phyloP scores from a whole-genome alignment of 2,888 invertebrate genomes.

The Drosophila limbata region DNA sequence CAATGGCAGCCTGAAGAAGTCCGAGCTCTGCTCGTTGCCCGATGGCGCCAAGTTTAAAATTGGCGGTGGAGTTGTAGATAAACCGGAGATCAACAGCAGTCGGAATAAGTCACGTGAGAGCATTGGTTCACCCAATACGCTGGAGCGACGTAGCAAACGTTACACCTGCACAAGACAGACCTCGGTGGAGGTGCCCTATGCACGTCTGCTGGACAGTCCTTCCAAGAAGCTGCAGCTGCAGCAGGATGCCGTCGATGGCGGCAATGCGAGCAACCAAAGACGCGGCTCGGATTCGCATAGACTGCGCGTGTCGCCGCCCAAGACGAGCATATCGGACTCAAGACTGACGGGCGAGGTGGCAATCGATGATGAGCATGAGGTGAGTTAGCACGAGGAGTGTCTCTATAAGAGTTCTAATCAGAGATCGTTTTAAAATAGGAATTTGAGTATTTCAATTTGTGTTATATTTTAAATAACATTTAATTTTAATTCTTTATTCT shows the following conservation, averaged over 20 bases:
- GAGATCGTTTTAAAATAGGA: too few relatives aligned
- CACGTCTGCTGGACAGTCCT: conserved; percentile 90
- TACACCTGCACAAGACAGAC: conserved; percentile 87
- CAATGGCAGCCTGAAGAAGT: conserved; percentile 83
- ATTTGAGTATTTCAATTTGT: too few relatives aligned
- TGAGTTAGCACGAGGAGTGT: conserved; percentile 55
- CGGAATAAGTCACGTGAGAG: conserved; percentile 84
- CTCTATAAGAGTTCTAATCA: not conserved
- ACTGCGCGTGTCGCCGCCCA: conserved; percentile 88
- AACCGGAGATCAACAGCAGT: conserved; percentile 75
- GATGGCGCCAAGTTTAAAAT: conserved; percentile 81
- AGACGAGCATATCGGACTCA: conserved; percentile 94
- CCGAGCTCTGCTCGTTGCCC: conserved; percentile 75
- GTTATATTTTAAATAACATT: too few relatives aligned
- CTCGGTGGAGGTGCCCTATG: conserved; percentile 89
- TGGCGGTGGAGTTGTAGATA: conserved; percentile 66
- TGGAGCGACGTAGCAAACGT: conserved; percentile 86
- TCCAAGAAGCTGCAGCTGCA: conserved; percentile 83
- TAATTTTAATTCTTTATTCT: too few relatives aligned
- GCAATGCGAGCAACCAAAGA: conserved; percentile 86
- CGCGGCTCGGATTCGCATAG: conserved; percentile 85
- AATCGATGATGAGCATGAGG: conserved; percentile 86
- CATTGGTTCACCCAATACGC: conserved; percentile 84
- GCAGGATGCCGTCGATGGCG: conserved; percentile 86
- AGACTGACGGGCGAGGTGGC: conserved; percentile 92